Conservation (phyloP, 1,140 invertebrate species). For the Calycopis cecrops region DNA sequence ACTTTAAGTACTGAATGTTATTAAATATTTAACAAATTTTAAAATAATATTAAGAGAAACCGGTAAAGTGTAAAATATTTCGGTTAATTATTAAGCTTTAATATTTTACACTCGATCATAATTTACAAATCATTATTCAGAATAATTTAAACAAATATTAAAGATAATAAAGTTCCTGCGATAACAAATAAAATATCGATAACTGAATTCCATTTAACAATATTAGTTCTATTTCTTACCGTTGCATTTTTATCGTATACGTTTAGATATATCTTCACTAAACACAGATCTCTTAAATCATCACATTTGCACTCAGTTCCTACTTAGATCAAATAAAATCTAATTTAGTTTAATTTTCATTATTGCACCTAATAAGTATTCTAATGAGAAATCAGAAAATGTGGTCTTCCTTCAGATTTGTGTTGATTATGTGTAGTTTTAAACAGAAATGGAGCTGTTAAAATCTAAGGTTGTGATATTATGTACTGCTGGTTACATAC, state of each 20-base stretch:
- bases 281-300: conserved; percentile 55
- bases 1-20: conserved; percentile 35
- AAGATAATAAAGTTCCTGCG: conserved; percentile 8
- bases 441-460: conserved; percentile 2
- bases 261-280: conserved; percentile 33
- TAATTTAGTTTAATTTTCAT: conserved; percentile 56
- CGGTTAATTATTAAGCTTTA: neutral
- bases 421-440: conserved; percentile 12
- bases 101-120: conserved; percentile 5
- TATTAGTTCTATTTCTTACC: conserved; percentile 31
- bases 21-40: conserved; percentile 33
- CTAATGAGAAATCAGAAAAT: conserved; percentile 46
- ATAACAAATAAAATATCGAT: neutral
- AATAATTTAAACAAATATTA: conserved; percentile 8
- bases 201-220: conserved; percentile 12
- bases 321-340: conserved; percentile 65
- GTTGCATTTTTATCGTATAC: conserved; percentile 58
- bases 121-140: conserved; percentile 1
- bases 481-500: conserved; percentile 7
- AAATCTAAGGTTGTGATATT: conserved; percentile 20
- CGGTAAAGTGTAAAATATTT: conserved; percentile 7
- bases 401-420: conserved; percentile 51
- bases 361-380: conserved; percentile 35
- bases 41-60: conserved; percentile 15
- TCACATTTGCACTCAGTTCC: conserved; percentile 70